These are phyloP conservation scores for Cylloceria caligata DNA, from an alignment of 2,888 invertebrate species.

Conservation along the genomic window DNA sequence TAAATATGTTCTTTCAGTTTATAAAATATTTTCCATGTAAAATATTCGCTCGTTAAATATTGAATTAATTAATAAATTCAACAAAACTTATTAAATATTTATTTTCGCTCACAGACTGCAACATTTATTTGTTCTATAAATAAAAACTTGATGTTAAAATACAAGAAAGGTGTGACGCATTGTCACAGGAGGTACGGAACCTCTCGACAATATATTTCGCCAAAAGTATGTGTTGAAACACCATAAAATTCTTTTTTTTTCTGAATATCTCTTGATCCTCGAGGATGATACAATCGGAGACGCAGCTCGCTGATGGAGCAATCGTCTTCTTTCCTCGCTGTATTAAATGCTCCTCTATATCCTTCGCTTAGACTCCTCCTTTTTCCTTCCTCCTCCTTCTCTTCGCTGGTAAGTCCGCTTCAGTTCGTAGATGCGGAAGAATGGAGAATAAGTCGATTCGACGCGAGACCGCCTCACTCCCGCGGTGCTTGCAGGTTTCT, in stretches of 20 bases:
- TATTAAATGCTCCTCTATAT: background rate
- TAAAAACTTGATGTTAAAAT: background rate
- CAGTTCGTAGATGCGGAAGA: slow-evolving; percentile 9
- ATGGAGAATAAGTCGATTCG: slow-evolving; percentile 73
- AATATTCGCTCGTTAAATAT: background rate
- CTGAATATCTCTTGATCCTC: background rate
- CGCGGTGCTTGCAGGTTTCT: slow-evolving; percentile 96
- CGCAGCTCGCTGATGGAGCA: background rate
- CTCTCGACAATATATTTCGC: background rate
- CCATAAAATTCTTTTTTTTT: background rate
- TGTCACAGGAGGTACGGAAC: background rate
- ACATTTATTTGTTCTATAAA: background rate
- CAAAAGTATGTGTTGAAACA: background rate
- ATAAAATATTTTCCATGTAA: background rate
- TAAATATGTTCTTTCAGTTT: background rate
- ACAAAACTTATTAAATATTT: background rate
- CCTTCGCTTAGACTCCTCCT: slow-evolving; percentile 2
- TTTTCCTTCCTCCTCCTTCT: slow-evolving; percentile 3
- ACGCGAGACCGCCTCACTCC: slow-evolving; percentile 91
- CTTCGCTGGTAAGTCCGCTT: background rate
- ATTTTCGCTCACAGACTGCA: background rate
- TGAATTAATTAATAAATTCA: background rate
- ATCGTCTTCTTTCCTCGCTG: slow-evolving; percentile 15
- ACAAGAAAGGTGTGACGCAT: background rate
- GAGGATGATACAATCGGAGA: background rate